Evolutionary conservation across 2,888 invertebrate species (phyloP).

Genomic region (Imbricaverruca yamaguchii): DNA sequence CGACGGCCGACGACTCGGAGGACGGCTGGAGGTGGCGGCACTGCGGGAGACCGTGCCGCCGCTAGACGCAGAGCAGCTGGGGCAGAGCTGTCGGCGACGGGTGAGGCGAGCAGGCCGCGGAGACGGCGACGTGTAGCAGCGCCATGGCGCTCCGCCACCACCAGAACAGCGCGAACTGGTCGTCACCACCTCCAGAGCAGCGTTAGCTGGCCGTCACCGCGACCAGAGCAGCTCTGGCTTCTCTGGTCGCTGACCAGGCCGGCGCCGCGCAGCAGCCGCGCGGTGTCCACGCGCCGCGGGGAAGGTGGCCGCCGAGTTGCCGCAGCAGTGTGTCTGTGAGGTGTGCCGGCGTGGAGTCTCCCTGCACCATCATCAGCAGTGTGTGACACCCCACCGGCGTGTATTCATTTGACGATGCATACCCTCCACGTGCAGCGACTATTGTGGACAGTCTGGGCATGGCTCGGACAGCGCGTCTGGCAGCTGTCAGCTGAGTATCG

Average conservation of each 20-base stretch:
- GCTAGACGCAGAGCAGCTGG: not conserved
- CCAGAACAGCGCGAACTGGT: not conserved
- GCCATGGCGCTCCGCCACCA: not conserved
- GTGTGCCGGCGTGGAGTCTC: not conserved
- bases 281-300: slow-evolving; percentile 41
- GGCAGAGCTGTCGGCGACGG: not conserved
- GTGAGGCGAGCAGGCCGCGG: not conserved
- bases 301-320: slow-evolving; percentile 61
- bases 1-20: slow-evolving; percentile 41
- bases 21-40: slow-evolving; percentile 33
- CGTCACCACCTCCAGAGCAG: too few species aligned
- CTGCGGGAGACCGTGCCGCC: slow-evolving; percentile 33
- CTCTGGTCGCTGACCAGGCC: not conserved
- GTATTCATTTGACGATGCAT: too few species aligned
- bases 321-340: slow-evolving; percentile 58
- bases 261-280: not conserved
- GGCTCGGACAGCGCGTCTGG: not conserved
- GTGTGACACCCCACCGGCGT: not conserved
- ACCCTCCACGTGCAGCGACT: too few species aligned
- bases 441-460: too few species aligned
- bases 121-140: not conserved
- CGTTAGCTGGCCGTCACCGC: too few species aligned
- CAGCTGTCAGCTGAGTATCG: not conserved
- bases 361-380: not conserved
- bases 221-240: not conserved